Base-by-base conservation (phyloP, 2,113 vertebrate genomes). In the Carassius carassius region DNA sequence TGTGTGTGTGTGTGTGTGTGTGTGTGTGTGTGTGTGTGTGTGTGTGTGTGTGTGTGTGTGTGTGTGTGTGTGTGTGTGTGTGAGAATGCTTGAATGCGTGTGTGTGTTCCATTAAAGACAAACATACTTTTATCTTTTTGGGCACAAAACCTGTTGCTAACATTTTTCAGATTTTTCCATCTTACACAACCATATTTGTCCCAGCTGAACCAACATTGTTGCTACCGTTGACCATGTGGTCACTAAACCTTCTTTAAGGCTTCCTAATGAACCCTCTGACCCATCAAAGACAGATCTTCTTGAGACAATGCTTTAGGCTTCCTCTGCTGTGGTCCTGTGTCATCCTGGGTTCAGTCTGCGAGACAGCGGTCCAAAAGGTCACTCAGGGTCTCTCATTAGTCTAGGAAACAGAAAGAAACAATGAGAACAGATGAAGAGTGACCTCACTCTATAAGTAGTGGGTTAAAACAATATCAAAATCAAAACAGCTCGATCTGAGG, bases 401-500 rank as follows among this genome's bases (percentile, higher is more conserved):
- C 77, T 67, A 32, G 5, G 23, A 47, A 35, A 32, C 78, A 81
- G 78, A 81, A 67, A 21, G 44, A 67, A 81, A 17, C 60, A 69
- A 81, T 44, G 29, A 67, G 25, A 47, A 49, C 9, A 67, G 78
- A 19, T 2, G 10, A 67, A 17, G 9, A 32, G 19, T 32, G 60
- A 80, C 37, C n/a, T 63, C 78, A 62, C 37, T 23, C 32, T 60
- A 41, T 56, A 78, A 79, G 77, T 79, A 63, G 3, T 79, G 56
- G 21, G 25, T 81, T 81, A 51, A 81, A 79, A 62, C 35, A 63
- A 79, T 23, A 37, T 60, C 4, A 58, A 35, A 78, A 78, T 58
- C 75, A 80, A 49, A 80, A 65, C 60, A 47, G 25, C 23, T 60
- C 32, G 19, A 80, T 65, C n/a, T 65, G 41, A 47, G 19, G 32